Evolutionary conservation across 2,797 vertebrate species (phyloP).

Genomic region (Florisuga fusca): DNA sequence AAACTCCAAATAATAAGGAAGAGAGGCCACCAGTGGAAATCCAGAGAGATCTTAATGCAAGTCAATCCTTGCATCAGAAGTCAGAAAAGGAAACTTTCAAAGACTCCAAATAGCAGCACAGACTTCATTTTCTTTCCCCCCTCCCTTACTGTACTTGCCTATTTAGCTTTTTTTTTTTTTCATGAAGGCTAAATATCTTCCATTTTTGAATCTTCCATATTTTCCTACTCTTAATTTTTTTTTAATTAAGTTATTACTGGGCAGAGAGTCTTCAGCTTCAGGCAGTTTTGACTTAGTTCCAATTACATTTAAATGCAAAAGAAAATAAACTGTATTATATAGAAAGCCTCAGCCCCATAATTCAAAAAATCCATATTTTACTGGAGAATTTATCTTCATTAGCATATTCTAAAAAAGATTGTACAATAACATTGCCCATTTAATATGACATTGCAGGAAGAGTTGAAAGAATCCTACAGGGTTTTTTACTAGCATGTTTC

Average conservation of each 20-base stretch:
- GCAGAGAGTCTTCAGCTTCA: conserved; percentile 16
- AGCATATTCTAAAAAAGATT: neutral
- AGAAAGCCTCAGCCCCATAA: neutral
- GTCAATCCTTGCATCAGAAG: neutral
- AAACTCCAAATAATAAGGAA: neutral
- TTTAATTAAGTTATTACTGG: conserved; percentile 31
- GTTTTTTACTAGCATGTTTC: neutral
- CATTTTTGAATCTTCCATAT: neutral
- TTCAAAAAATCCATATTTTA: conserved; percentile 17
- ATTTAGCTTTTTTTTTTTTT: neutral
- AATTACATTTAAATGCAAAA: conserved; percentile 38
- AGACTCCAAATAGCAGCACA: neutral
- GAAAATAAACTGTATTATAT: conserved; percentile 11
- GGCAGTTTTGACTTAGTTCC: conserved; percentile 28
- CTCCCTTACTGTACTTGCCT: neutral
- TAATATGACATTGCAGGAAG: neutral
- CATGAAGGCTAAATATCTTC: neutral
- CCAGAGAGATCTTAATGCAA: neutral
- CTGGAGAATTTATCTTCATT: conserved; percentile 17
- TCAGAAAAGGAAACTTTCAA: neutral
- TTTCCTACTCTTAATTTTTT: neutral
- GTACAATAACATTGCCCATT: neutral
- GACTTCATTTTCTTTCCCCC: neutral
- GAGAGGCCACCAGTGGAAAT: neutral
- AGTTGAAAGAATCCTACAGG: neutral